phyloP scores from a whole-genome alignment of 2,888 invertebrate species.

The Rhamphomyia laevipes region DNA sequence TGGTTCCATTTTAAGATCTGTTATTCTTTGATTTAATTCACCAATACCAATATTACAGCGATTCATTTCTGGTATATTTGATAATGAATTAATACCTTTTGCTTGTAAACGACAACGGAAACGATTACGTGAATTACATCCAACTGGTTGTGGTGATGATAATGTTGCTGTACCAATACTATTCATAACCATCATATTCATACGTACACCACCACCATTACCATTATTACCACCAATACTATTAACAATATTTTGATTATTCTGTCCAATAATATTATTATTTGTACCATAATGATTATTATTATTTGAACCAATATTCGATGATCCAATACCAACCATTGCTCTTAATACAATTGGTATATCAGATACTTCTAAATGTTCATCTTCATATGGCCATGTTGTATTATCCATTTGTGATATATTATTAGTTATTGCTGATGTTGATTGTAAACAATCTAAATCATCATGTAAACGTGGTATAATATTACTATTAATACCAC shows the following conservation, averaged over 20 bases:
- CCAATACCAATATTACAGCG: conserved; percentile 43
- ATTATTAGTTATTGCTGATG: conserved; percentile 14
- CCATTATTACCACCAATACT: neutral
- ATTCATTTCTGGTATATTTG: conserved; percentile 35
- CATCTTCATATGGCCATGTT: conserved; percentile 44
- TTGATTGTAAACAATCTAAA: conserved; percentile 18
- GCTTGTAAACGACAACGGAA: conserved; percentile 49
- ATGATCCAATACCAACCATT: conserved; percentile 55
- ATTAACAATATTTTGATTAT: neutral
- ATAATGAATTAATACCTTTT: conserved; percentile 43
- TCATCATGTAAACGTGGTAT: conserved; percentile 15
- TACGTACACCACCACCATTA: neutral
- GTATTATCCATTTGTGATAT: conserved; percentile 37
- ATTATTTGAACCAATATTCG: neutral
- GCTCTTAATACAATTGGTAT: conserved; percentile 69
- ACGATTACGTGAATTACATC: conserved; percentile 38
- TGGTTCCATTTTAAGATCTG: conserved; percentile 59
- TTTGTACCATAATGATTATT: neutral
- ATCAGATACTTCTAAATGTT: conserved; percentile 54
- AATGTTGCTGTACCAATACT: conserved; percentile 12
- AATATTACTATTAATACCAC: conserved; percentile 13
- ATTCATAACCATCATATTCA: conserved; percentile 2
- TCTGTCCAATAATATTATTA: conserved; percentile 13
- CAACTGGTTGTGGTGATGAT: conserved; percentile 3
- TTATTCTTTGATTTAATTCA: conserved; percentile 57